These are phyloP conservation scores for Heliconius himera DNA, from an alignment of 1,140 invertebrate genomes.

Conservation along the genomic window DNA sequence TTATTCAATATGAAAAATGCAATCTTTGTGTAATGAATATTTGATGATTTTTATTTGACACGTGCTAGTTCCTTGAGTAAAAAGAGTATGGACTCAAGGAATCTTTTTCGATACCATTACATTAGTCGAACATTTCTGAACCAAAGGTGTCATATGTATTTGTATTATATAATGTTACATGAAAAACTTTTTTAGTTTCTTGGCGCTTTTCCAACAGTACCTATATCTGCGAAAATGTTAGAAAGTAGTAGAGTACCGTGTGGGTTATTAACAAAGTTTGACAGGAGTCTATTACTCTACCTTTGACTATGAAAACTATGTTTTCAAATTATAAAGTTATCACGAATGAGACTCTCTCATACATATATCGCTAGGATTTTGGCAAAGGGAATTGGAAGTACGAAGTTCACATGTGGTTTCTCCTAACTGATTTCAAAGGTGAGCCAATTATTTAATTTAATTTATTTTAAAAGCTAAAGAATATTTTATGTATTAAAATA, in stretches of 20 bases:
- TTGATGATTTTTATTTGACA: too few species aligned
- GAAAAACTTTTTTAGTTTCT: neutral
- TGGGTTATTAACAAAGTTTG: conserved; percentile 37
- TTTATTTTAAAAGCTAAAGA: neutral
- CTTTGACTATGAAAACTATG: conserved; percentile 26
- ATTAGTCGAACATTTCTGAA: too few species aligned
- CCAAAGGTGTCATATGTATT: too few species aligned
- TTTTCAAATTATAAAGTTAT: conserved; percentile 38
- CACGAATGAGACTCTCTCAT: conserved; percentile 27
- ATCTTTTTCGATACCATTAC: too few species aligned
- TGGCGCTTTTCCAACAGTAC: neutral
- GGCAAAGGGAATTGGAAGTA: conserved; percentile 33
- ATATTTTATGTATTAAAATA: too few species aligned
- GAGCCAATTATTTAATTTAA: conserved; percentile 30
- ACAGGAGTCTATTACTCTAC: conserved; percentile 23
- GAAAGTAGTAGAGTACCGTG: neutral
- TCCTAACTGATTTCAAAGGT: conserved; percentile 32
- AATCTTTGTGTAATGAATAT: too few species aligned
- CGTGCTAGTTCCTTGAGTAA: too few species aligned
- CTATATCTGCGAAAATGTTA: neutral
- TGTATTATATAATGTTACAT: too few species aligned
- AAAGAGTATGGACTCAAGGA: too few species aligned
- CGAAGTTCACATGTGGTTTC: conserved; percentile 28
- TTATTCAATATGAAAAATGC: too few species aligned
- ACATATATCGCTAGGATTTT: conserved; percentile 18